Base-by-base conservation (phyloP, 2,113 vertebrate species). In the Callocephalon fimbriatum region DNA sequence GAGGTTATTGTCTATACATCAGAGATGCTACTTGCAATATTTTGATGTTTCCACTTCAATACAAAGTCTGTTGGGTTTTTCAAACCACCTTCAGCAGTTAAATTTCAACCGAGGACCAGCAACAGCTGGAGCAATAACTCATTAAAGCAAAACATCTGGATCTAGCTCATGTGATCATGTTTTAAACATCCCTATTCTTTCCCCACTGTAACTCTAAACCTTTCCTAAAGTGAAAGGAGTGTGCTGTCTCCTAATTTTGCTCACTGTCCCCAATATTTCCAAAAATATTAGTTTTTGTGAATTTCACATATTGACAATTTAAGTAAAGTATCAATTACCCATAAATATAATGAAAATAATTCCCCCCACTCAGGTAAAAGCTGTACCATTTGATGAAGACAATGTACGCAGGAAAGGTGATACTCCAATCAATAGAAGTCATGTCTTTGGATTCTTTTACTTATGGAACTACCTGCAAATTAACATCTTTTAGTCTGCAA, bases 381-480 rank as follows among this genome's bases (percentile, higher is more conserved):
- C 66, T 88, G 38, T 14, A 92, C 18, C 44, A 86, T 77, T 80
- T 66, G 35, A 86, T 38, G 51, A 82, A 68, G 45, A 77, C 78
- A 90, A 56, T 6, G 27, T 54, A 84, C 42, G 50, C 42, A 78
- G 44, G 44, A 91, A 94, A 77, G 38, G n/a, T 62, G 76, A 89
- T n/a, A 74, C 53, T 21, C n/a, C 72, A 76, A 84, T 89, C 58
- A 84, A 94, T 0, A 73, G 23, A 80, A 89, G 23, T 66, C 63
- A 62, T 1, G 37, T 53, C 75, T 91, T 95, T 4, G 8, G 54
- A 66, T 81, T 54, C 38, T 89, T 86, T 65, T 71, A 54, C 54
- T 87, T 81, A 87, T n/a, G 54, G 48, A 94, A 80, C 45, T 45
- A 77, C 42, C 37, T 45, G n/a, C 50, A 95, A 84, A 95, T 83